Percentiles rank a stretch among this genome's conserved stretches.
These are phyloP conservation scores for Tympanuchus pallidicinctus DNA, from an alignment of 2,113 vertebrate genomes.

Conservation along the genomic window DNA sequence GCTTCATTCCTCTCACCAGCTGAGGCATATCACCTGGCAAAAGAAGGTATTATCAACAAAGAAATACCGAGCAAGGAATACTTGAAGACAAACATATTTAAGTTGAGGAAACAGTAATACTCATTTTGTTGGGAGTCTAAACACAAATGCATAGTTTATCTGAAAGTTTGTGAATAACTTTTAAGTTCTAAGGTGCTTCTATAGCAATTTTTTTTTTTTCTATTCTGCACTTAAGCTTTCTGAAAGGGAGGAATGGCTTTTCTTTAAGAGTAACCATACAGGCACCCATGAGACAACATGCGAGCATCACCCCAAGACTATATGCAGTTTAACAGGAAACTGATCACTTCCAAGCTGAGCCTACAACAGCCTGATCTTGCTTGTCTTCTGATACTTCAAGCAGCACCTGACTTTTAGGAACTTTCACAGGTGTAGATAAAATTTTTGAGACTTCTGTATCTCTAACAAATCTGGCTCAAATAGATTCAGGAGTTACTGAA, in stretches of 20 bases:
- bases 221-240: not conserved
- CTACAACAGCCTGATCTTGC: not conserved
- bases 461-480: not conserved
- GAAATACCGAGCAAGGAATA: not conserved
- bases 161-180: not conserved
- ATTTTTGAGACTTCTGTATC: not conserved
- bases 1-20: constrained; percentile 93
- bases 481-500: not conserved
- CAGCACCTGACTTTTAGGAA: not conserved
- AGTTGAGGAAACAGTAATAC: not conserved
- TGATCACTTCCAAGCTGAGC: not conserved
- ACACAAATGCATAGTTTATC: not conserved
- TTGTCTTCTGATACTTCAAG: not conserved
- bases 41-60: constrained; percentile 30
- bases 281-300: fast-evolving
- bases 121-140: not conserved
- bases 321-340: not conserved
- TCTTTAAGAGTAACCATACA: not conserved
- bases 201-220: not conserved
- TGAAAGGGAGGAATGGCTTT: not conserved
- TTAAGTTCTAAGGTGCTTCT: not conserved
- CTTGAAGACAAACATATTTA: not conserved
- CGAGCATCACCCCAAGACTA: not conserved
- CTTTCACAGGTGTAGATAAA: not conserved
- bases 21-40: constrained; percentile 93